phyloP scores from a whole-genome alignment of 2,888 invertebrate genomes.

The Perdita meconis region DNA sequence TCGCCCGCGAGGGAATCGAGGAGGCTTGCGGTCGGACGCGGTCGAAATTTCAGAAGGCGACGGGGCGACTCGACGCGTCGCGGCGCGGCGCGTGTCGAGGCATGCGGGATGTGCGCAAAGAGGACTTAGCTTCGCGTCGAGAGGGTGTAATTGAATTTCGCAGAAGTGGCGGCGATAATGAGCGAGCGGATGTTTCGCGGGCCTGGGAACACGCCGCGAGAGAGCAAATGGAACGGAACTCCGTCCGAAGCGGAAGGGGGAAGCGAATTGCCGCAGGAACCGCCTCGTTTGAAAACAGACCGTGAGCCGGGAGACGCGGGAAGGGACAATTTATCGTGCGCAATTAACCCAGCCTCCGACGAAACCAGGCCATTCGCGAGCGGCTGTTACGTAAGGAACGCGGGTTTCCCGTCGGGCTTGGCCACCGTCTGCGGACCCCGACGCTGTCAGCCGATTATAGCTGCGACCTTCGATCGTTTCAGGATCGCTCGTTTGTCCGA shows the following conservation, averaged over 20 bases:
- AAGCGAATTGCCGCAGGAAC: slow-evolving; percentile 58
- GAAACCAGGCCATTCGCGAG: slow-evolving; percentile 68
- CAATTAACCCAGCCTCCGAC: slow-evolving; percentile 73
- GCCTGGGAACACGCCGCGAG: slow-evolving; percentile 54
- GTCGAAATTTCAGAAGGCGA: slow-evolving; percentile 3
- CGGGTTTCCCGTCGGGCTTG: slow-evolving; percentile 19
- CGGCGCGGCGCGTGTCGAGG: neutral
- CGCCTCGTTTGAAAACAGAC: slow-evolving; percentile 65
- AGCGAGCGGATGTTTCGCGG: slow-evolving; percentile 62
- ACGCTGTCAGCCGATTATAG: neutral
- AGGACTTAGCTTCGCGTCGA: slow-evolving; percentile 11
- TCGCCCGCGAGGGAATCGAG: neutral
- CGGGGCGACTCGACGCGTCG: neutral
- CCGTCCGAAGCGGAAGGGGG: slow-evolving; percentile 27
- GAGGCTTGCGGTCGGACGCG: neutral
- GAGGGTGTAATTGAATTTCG: slow-evolving; percentile 47
- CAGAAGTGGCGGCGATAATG: slow-evolving; percentile 42
- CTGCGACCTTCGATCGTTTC: neutral
- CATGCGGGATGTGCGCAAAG: neutral
- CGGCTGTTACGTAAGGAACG: slow-evolving; percentile 64
- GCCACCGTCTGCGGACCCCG: too few species aligned
- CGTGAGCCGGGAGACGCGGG: slow-evolving; percentile 56
- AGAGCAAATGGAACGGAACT: slow-evolving; percentile 64
- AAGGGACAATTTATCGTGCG: slow-evolving; percentile 77
- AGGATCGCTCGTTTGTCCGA: neutral